Evolutionary conservation across 2,113 vertebrate species (phyloP).

Genomic region (Apteryx mantelli): DNA sequence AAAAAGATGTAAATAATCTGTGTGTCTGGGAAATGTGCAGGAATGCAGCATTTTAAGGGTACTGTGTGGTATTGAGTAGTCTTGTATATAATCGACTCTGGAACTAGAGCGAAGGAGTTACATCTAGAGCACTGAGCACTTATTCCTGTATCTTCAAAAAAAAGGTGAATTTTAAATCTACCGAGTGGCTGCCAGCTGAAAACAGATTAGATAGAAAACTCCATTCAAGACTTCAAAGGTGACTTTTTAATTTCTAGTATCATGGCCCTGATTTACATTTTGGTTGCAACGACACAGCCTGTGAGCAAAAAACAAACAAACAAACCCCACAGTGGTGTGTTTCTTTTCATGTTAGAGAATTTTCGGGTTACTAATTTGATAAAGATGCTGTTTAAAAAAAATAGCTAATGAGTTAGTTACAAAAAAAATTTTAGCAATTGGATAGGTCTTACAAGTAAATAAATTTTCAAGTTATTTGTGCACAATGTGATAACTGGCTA

Average conservation of each 20-base stretch:
- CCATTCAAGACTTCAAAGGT: not conserved
- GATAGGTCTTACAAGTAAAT: not conserved
- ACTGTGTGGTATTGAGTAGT: accelerated
- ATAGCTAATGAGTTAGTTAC: not conserved
- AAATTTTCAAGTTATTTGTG: not conserved
- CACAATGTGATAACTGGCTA: accelerated
- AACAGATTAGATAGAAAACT: not conserved
- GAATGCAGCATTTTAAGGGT: not conserved
- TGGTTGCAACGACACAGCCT: not conserved
- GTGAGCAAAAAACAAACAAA: not conserved
- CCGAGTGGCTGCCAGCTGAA: not conserved
- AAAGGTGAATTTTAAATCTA: not conserved
- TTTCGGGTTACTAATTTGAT: not conserved
- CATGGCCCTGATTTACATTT: not conserved
- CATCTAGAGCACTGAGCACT: not conserved
- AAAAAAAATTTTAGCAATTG: not conserved
- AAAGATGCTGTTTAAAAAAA: not conserved
- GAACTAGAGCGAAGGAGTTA: not conserved
- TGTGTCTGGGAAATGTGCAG: not conserved
- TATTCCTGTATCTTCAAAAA: not conserved
- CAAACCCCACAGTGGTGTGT: not conserved
- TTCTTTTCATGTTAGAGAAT: not conserved
- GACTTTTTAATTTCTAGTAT: not conserved
- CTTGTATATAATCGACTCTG: not conserved
- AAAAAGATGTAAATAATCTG: not conserved